Evolutionary conservation across 2,888 invertebrate genomes (phyloP).

Genomic region (Cheilosia vulpina): DNA sequence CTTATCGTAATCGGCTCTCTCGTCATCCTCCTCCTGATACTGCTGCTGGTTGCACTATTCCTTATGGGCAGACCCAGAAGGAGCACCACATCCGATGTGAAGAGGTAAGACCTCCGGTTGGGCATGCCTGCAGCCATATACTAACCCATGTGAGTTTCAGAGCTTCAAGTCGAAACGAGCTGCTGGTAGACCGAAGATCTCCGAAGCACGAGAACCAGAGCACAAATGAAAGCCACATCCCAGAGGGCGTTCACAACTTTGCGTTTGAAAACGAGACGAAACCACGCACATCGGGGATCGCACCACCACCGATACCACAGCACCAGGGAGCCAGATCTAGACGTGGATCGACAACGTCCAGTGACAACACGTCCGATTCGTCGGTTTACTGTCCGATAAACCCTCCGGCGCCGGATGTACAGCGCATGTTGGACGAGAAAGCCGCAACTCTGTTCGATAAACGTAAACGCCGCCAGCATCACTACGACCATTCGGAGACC

Average conservation of each 20-base stretch:
- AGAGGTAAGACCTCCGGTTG: slow-evolving; percentile 77
- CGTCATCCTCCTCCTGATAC: slow-evolving; percentile 80
- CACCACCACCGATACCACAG: slow-evolving; percentile 76
- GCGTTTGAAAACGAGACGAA: slow-evolving; percentile 80
- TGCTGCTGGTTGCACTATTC: slow-evolving; percentile 81
- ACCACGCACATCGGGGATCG: slow-evolving; percentile 68
- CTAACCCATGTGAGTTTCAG: slow-evolving; percentile 67
- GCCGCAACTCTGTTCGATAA: slow-evolving; percentile 81
- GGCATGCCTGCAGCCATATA: too few relatives aligned
- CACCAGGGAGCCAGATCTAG: slow-evolving; percentile 77
- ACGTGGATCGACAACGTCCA: slow-evolving; percentile 80
- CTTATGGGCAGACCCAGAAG: slow-evolving; percentile 81
- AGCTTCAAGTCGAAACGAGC: slow-evolving; percentile 80
- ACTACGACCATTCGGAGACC: slow-evolving; percentile 80
- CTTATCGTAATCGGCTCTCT: slow-evolving; percentile 81
- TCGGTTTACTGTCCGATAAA: slow-evolving; percentile 83
- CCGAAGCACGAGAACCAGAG: slow-evolving; percentile 78
- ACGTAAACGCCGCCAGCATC: slow-evolving; percentile 79
- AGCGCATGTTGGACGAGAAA: slow-evolving; percentile 82
- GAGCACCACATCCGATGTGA: slow-evolving; percentile 78
- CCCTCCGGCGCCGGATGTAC: slow-evolving; percentile 81
- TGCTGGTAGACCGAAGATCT: slow-evolving; percentile 80
- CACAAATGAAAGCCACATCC: slow-evolving; percentile 72
- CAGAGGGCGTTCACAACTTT: slow-evolving; percentile 80
- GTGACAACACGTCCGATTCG: slow-evolving; percentile 83